A percentile compares a stretch with the other conserved stretches of the same genome.
Conservation (phyloP, 1,140 invertebrate species). For the Heliconius hermathena region DNA sequence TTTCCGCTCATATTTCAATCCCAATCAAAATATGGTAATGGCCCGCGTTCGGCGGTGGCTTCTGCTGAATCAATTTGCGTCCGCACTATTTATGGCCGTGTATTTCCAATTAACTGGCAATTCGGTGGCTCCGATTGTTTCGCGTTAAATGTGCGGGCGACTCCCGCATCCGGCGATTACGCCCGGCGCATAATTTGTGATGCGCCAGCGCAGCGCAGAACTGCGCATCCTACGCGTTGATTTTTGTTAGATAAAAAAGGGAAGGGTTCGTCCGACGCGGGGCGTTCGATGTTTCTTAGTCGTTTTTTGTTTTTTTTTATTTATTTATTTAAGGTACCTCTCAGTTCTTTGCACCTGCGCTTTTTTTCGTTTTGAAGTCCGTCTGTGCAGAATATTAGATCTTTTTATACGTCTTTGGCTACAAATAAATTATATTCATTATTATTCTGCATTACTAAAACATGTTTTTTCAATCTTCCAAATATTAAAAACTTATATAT, state of each 20-base stretch:
- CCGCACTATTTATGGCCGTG: slow-evolving; percentile 70
- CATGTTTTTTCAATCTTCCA: not conserved
- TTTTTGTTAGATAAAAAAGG: slow-evolving; percentile 78
- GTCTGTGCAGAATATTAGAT: not conserved
- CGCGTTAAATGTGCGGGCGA: slow-evolving; percentile 76
- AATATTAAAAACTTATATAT: too few species aligned
- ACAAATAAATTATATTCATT: not conserved
- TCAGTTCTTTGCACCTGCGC: slow-evolving; percentile 71
- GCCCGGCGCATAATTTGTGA: slow-evolving; percentile 74
- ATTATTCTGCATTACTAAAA: not conserved
- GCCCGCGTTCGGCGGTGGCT: slow-evolving; percentile 39
- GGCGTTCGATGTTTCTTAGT: slow-evolving; percentile 45
- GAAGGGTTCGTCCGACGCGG: slow-evolving; percentile 51
- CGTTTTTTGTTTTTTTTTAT: slow-evolving; percentile 59
- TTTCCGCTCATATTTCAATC: slow-evolving; percentile 60
- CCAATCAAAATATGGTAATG: slow-evolving; percentile 77
- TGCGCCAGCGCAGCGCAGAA: slow-evolving; percentile 68
- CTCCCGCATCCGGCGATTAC: slow-evolving; percentile 80
- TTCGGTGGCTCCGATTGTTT: slow-evolving; percentile 80
- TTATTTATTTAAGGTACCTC: slow-evolving; percentile 36
- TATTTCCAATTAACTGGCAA: slow-evolving; percentile 77
- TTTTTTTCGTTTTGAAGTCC: slow-evolving; percentile 49
- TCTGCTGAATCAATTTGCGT: slow-evolving; percentile 70
- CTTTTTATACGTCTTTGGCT: not conserved
- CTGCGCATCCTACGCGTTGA: slow-evolving; percentile 60